A percentile compares a stretch with the other conserved stretches of the same genome.
Conservation (phyloP, 2,888 invertebrate genomes). For the Nemoura dubitans region DNA sequence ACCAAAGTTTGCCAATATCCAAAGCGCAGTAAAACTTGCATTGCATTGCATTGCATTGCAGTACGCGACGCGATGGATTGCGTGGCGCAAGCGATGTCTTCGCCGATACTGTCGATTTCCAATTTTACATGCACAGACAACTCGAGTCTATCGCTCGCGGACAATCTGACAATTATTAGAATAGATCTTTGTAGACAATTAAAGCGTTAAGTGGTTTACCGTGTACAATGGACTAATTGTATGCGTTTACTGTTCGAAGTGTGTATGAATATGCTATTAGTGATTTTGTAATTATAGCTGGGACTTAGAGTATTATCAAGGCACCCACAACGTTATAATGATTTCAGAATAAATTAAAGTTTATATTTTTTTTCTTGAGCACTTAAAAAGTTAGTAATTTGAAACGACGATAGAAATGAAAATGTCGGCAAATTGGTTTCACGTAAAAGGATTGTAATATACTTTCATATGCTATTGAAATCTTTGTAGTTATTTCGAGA, state of each 20-base stretch:
- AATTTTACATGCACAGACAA: background rate
- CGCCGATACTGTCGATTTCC: background rate
- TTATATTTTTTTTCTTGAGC: background rate
- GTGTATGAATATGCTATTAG: background rate
- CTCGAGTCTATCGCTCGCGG: background rate
- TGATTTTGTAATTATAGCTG: background rate
- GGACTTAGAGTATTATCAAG: background rate
- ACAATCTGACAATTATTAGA: background rate
- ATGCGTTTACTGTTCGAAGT: background rate
- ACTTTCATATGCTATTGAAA: background rate
- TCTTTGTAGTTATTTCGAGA: background rate
- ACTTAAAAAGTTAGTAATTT: background rate
- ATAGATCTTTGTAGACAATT: background rate
- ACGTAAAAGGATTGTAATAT: background rate
- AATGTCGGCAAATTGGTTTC: background rate
- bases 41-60: too few species aligned
- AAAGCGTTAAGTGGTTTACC: background rate
- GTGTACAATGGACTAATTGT: constrained; percentile 2
- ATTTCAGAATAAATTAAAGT: background rate
- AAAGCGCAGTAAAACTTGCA: too few species aligned
- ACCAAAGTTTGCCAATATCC: too few species aligned
- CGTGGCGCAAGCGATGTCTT: background rate
- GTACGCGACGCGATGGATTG: background rate
- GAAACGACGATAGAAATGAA: background rate
- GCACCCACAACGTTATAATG: background rate